Conservation (phyloP, 2,888 invertebrate species). For the Invenusta paracnida region DNA sequence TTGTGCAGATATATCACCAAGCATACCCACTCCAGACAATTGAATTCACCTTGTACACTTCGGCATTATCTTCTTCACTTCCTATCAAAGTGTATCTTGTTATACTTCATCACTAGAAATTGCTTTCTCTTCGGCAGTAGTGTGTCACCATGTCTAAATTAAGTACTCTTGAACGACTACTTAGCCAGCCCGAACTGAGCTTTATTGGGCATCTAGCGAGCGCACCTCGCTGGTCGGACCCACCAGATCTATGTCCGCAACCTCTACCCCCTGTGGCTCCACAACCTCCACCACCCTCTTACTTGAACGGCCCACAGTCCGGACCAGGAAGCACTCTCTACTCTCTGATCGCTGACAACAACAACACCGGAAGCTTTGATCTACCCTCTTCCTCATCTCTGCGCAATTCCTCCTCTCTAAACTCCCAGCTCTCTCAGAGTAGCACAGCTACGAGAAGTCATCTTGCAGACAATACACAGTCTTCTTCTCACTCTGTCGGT, state of each 20-base stretch:
- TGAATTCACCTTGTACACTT: too few relatives aligned
- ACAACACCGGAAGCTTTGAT: not conserved
- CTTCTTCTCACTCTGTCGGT: not conserved
- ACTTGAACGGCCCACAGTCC: too few relatives aligned
- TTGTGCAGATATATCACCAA: too few relatives aligned
- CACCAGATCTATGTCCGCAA: not conserved
- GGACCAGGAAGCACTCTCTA: not conserved
- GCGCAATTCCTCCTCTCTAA: not conserved
- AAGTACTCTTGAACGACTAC: not conserved
- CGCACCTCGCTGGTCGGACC: not conserved
- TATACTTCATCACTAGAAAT: too few relatives aligned
- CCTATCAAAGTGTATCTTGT: too few relatives aligned
- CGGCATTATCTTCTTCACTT: too few relatives aligned
- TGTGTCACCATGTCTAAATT: constrained; percentile 10
- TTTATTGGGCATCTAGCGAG: not conserved
- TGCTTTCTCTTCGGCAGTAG: too few relatives aligned
- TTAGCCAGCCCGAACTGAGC: constrained; percentile 6
- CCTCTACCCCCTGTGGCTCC: not conserved
- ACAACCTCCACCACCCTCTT: not conserved
- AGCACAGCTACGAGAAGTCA: not conserved
- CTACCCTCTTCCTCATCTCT: not conserved
- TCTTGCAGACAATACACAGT: too few relatives aligned
- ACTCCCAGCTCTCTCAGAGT: not conserved
- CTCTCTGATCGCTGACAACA: not conserved
- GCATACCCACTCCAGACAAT: too few relatives aligned